Base-by-base conservation (phyloP, 92 coral and sea anemone genomes). In the Scolanthus callimorphus region DNA sequence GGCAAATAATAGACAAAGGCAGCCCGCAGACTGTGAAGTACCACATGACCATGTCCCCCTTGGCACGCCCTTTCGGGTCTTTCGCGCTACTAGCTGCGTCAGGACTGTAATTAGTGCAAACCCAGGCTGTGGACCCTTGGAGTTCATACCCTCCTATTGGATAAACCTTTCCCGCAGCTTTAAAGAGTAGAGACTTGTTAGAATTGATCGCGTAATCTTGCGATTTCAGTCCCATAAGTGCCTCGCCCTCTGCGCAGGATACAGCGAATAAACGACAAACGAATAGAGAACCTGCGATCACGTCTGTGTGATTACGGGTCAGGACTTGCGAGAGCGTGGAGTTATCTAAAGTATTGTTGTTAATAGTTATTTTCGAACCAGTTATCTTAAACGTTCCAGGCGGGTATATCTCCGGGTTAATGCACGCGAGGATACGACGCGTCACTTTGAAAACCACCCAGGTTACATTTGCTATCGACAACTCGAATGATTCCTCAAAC, bases 81-180 rank as follows among this genome's bases (percentile, higher is more conserved):
- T 8, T 28, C 62, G 12, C 50, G 17, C 49, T n/a, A 21, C 58
- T 6, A 11, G 31, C 27, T 0, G 62, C 55, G 11, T 23, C 10
- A 44, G 55, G 29, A 11, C 38, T 21, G n/a, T 26, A 56, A 46
- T 46, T 31, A 3, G 83, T 70, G 46, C 89, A 82, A 39, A 82
- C 53, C 89, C 89, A 82, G 3, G 64, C 77, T n/a, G 50, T 47
- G 23, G 57, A 51, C 27, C 58, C 70, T 2, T 67, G 55, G 1
- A 66, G 37, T 11, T 82, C 59, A 54, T 69, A 82, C 38, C 48
- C 27, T 9, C 73, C 50, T 1, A 34, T 25, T 17, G 15, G 29
- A 37, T 69, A 82, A 15, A 51, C 2, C 3, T 25, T 51, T 0
- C 59, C 64, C 10, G 55, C 55, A 10, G 62, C 75, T 17, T 69